Percentiles rank a stretch among this genome's conserved stretches.
Evolutionary conservation across 2,888 invertebrate genomes (phyloP).

Genomic region (Sinodicranocentrus sp.): DNA sequence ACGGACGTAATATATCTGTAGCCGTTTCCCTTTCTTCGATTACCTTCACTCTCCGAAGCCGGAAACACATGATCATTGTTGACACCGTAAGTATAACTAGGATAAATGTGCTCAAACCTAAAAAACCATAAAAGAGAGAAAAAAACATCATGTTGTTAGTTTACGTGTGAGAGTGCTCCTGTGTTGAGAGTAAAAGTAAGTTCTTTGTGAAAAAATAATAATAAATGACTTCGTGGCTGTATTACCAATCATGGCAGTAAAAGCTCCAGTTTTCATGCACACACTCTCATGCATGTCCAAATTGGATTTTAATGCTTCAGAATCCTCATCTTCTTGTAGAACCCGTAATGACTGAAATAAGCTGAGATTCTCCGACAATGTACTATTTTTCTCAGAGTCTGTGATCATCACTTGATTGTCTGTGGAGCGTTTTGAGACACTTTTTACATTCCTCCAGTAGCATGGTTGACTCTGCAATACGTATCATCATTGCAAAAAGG

Average conservation of each 20-base stretch:
- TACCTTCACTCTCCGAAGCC: conserved; percentile 82
- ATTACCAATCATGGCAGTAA: conserved; percentile 83
- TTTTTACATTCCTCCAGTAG: conserved; percentile 93
- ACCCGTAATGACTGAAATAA: conserved; percentile 93
- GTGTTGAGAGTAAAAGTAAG: conserved; percentile 33
- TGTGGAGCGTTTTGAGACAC: conserved; percentile 85
- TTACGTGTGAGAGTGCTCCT: background rate
- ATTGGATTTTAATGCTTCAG: conserved; percentile 67
- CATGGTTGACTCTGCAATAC: conserved; percentile 90
- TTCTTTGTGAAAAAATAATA: background rate
- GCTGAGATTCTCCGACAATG: conserved; percentile 91
- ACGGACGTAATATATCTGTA: conserved; percentile 75
- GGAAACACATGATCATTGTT: conserved; percentile 87
- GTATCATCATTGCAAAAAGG: background rate
- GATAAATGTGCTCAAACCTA: conserved; percentile 83
- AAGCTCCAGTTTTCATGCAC: conserved; percentile 82
- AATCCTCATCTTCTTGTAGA: conserved; percentile 87
- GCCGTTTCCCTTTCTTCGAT: conserved; percentile 77
- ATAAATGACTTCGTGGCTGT: background rate
- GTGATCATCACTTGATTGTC: conserved; percentile 65
- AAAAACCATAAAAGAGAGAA: conserved; percentile 14
- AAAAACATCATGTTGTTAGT: conserved; percentile 15
- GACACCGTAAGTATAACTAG: conserved; percentile 86
- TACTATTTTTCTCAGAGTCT: conserved; percentile 76
- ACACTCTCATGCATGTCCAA: conserved; percentile 81